Evolutionary conservation across 2,113 vertebrate genomes (phyloP), one percentile per base, ranked within the genome.

Genomic region (Phyllostomus discolor): DNA sequence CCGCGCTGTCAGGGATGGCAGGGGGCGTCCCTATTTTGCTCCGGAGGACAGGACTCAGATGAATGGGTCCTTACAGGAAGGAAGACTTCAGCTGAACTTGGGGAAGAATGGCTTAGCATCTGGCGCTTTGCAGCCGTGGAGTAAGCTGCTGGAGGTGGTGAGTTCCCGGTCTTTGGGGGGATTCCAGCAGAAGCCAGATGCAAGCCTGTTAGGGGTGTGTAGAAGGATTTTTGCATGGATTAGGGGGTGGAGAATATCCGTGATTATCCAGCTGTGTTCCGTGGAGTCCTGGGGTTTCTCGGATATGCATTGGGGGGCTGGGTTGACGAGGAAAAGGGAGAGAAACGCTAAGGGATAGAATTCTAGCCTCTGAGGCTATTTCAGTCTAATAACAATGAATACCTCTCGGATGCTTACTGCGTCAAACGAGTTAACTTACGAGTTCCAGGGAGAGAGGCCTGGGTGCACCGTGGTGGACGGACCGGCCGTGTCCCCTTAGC

Each of bases 171-270:
- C 54, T 17, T 48, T 48, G 20, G 84, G 52, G 80, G 35, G 33
- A 83, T 54, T 83, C 81, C n/a, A 95, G 73, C 50, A 67, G 46
- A 83, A 90, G 54, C 57, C 90, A 88, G 88, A 83, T 75, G 52
- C 22, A 38, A 59, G 59, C 33, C 91, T 78, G 15, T 9, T 11
- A 79, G 73, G 73, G 80, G 59, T 46, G 48, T 38, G n/a, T 10
- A 59, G n/a, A n/a, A 46, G 79, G 67, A 57, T 17, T 62, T 86
- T 50, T 67, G 59, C 48, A 82, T 2, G 62, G 75, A 66, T 5
- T 28, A 41, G 15, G 22, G 2, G 20, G 24, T 72, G 15, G 80
- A 57, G 66, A 57, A 48, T 7, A 28, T 6, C n/a, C 0, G 4
- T 48, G 89, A 59, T 79, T 33, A 57, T 33, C 26, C 50, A 28